These are phyloP conservation scores for Latrodectus elegans DNA, from an alignment of 2,888 invertebrate species.

Conservation along the genomic window DNA sequence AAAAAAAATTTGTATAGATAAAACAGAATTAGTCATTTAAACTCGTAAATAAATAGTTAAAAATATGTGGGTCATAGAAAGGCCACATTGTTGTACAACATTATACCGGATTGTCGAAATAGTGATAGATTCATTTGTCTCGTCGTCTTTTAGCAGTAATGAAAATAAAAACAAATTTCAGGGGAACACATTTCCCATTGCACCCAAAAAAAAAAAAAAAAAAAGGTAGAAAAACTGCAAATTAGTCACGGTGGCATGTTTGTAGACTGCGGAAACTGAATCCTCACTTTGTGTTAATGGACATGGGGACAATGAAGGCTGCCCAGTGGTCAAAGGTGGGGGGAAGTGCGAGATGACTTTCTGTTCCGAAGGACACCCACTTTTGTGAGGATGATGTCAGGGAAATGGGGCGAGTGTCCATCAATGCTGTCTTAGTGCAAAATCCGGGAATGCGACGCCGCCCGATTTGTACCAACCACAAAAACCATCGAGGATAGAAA, in stretches of 20 bases:
- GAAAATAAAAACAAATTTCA: background rate
- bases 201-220: constrained; percentile 7
- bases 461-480: constrained; percentile 25
- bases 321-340: constrained; percentile 49
- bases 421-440: constrained; percentile 25
- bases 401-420: constrained; percentile 36
- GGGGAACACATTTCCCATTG: constrained; percentile 20
- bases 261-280: constrained; percentile 13
- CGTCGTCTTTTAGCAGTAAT: background rate
- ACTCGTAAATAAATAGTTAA: no score
- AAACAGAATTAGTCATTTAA: no score
- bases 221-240: constrained; percentile 10
- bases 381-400: constrained; percentile 50
- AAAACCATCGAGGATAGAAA: constrained; percentile 10
- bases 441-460: constrained; percentile 5
- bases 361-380: constrained; percentile 46
- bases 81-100: constrained; percentile 10
- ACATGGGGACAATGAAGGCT: constrained; percentile 19
- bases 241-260: constrained; percentile 39
- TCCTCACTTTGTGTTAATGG: constrained; percentile 31
- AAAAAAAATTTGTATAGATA: no score
- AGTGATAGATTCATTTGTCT: background rate
- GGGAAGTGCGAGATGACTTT: background rate
- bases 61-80: constrained; percentile 27
- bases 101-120: constrained; percentile 32